phyloP scores from a whole-genome alignment of 2,113 vertebrate species.

The Myanophis thanlyinensis region DNA sequence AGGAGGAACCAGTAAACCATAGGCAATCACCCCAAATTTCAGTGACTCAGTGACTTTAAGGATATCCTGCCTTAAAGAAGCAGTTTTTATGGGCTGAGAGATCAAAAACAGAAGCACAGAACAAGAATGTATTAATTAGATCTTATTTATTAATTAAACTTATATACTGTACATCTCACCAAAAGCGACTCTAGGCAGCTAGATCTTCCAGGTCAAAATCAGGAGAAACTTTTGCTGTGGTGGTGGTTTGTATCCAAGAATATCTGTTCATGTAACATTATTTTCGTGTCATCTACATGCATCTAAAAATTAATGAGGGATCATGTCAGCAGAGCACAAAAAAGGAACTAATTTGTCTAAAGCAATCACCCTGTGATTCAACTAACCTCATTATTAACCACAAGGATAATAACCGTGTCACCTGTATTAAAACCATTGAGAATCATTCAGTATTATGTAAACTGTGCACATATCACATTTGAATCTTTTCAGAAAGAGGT shows the following conservation, averaged over 20 bases:
- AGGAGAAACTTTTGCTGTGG: background rate
- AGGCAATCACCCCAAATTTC: background rate
- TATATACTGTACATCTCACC: background rate
- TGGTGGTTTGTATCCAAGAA: background rate
- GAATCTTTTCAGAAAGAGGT: background rate
- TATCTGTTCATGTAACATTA: background rate
- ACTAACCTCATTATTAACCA: constrained; percentile 58
- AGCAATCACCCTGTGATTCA: constrained; percentile 44
- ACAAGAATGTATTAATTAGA: background rate
- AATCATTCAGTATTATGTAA: constrained; percentile 36
- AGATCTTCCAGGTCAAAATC: background rate
- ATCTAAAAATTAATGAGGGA: constrained; percentile 21
- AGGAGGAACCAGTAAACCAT: background rate
- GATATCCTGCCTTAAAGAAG: background rate
- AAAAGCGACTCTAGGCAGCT: background rate
- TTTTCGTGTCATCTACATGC: background rate
- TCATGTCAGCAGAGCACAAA: constrained; percentile 4
- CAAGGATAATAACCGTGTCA: constrained; percentile 51
- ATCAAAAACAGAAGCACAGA: background rate
- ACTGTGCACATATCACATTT: constrained; percentile 19
- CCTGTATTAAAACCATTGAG: constrained; percentile 57
- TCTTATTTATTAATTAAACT: background rate
- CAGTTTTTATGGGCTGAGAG: background rate
- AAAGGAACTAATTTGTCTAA: constrained; percentile 40
- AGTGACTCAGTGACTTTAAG: background rate